phyloP scores from a whole-genome alignment of 1,140 invertebrate genomes.

The Calephelis virginiensis region DNA sequence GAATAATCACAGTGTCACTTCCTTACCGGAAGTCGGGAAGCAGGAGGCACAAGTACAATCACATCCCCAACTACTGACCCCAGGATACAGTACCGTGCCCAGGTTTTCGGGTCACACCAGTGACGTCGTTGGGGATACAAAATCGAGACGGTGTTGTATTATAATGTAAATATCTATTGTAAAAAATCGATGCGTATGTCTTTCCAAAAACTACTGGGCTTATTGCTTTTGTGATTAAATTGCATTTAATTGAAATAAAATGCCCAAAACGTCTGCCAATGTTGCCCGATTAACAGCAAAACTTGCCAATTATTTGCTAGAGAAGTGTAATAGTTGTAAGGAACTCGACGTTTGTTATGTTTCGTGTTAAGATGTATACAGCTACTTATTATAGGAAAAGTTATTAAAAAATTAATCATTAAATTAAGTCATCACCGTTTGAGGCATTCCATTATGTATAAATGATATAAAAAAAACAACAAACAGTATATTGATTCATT shows the following conservation, averaged over 20 bases:
- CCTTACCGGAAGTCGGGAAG: constrained; percentile 51
- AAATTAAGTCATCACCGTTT: background rate
- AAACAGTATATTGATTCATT: background rate
- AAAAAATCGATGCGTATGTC: background rate
- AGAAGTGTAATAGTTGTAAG: constrained; percentile 53
- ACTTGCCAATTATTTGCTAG: constrained; percentile 45
- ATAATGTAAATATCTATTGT: constrained; percentile 58
- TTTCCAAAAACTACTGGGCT: constrained; percentile 5
- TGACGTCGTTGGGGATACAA: constrained; percentile 72
- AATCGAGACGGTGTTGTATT: constrained; percentile 72
- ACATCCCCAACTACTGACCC: constrained; percentile 43
- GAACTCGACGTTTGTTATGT: constrained; percentile 55
- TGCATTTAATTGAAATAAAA: constrained; percentile 12
- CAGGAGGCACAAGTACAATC: constrained; percentile 54
- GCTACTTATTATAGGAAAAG: constrained; percentile 48
- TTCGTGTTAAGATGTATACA: constrained; percentile 39
- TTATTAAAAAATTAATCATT: constrained; percentile 33
- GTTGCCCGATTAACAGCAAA: constrained; percentile 38
- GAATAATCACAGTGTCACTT: constrained; percentile 63
- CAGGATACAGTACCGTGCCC: constrained; percentile 55
- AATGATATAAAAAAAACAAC: no score
- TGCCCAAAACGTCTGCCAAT: constrained; percentile 43
- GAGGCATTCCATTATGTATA: constrained; percentile 2
- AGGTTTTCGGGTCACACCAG: constrained; percentile 72
- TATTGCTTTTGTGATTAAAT: constrained; percentile 10